Evolutionary conservation across 2,113 vertebrate genomes (phyloP).

Genomic region (Otis tarda): DNA sequence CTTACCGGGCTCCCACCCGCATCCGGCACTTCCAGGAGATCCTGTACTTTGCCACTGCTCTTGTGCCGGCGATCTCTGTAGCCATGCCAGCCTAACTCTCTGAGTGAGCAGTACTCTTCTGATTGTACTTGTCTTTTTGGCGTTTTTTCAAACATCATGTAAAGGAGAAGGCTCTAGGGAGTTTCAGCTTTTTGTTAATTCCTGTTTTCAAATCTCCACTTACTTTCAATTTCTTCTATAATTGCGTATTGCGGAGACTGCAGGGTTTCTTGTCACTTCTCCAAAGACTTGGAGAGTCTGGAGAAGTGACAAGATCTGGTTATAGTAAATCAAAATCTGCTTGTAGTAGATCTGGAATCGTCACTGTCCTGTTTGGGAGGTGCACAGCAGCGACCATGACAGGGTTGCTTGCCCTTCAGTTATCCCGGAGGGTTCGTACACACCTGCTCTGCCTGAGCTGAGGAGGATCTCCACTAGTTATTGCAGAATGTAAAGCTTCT

Average conservation of each 20-base stretch:
- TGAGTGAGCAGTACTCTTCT: background rate
- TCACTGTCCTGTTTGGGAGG: background rate
- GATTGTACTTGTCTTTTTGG: background rate
- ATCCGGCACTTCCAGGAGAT: background rate
- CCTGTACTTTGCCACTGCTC: background rate
- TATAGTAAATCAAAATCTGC: background rate
- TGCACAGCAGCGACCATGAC: background rate
- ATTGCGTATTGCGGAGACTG: background rate
- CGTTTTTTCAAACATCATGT: background rate
- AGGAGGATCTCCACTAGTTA: background rate
- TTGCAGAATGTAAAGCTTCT: background rate
- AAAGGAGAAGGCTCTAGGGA: background rate
- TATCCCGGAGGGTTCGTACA: background rate
- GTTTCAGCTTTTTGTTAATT: background rate
- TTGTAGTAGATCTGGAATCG: background rate
- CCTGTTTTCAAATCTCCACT: conserved; percentile 32
- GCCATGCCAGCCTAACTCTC: background rate
- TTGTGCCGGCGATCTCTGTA: background rate
- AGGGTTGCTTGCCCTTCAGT: background rate
- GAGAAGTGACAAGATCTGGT: background rate
- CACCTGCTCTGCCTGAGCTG: background rate
- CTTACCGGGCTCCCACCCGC: background rate
- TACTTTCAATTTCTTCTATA: conserved; percentile 27
- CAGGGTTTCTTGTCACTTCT: background rate
- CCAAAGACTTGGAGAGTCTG: background rate